Evolutionary conservation across 2,797 vertebrate genomes (phyloP).

Genomic region (Gambusia yucatana): DNA sequence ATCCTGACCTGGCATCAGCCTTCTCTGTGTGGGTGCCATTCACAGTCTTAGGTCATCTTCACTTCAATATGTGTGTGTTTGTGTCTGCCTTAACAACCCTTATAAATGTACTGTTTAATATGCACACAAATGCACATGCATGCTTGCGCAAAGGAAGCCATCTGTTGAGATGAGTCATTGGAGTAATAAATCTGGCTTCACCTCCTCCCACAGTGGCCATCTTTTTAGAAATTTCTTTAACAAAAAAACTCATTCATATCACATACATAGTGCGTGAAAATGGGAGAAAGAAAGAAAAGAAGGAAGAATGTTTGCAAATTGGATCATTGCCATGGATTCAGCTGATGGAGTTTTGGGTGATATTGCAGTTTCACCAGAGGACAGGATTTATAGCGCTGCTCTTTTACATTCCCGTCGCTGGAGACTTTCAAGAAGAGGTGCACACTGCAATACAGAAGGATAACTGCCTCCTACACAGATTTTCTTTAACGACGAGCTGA

Average conservation of each 20-base stretch:
- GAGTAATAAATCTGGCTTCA: constrained; percentile 48
- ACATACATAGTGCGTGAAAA: constrained; percentile 10
- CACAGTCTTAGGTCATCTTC: constrained; percentile 43
- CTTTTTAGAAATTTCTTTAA: constrained; percentile 33
- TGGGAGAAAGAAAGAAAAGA: constrained; percentile 3
- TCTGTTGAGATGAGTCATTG: constrained; percentile 59
- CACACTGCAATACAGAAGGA: constrained; percentile 51
- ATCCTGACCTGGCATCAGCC: constrained; percentile 50
- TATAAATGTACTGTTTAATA: constrained; percentile 40
- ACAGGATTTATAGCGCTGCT: constrained; percentile 37
- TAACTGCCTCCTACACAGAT: constrained; percentile 71
- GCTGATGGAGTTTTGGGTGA: constrained; percentile 52
- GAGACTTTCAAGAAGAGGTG: constrained; percentile 53
- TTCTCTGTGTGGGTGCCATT: constrained; percentile 47
- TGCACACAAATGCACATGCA: constrained; percentile 46
- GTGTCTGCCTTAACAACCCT: constrained; percentile 32
- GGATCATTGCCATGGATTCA: constrained; percentile 36
- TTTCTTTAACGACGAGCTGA: constrained; percentile 62
- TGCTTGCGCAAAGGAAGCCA: constrained; percentile 46
- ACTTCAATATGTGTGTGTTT: constrained; percentile 17
- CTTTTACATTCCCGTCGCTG: constrained; percentile 25
- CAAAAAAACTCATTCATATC: constrained; percentile 36
- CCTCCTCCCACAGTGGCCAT: constrained; percentile 36
- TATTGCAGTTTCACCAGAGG: constrained; percentile 67
- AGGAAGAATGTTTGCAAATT: constrained; percentile 14